Evolutionary conservation across 2,113 vertebrate genomes (phyloP), one percentile per base, ranked within the genome.

Genomic region (Atrichornis clamosus): DNA sequence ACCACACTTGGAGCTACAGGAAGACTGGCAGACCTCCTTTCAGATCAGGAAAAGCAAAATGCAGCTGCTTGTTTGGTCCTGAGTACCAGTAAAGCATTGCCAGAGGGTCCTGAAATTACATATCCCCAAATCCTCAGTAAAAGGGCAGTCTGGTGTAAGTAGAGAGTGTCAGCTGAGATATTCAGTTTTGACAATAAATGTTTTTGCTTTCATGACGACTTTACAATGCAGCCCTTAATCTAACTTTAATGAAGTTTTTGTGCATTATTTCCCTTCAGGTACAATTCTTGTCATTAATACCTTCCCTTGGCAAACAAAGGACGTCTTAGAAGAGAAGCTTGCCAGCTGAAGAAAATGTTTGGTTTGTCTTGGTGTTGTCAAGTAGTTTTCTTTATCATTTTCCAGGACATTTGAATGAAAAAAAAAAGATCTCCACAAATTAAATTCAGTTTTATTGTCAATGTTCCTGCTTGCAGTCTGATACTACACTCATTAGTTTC

Each of bases 221-320:
- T 97, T 95, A 91, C 78, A 96, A 91, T 85, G 93, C 92, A 50
- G 23, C 76, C 72, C 67, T 97, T 97, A 97, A 96, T 95, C 94
- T 97, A 97, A 96, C 84, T 97, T 97, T 95, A 97, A 97, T 96
- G 78, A 83, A 84, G 70, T 92, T 97, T 97, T 96, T 97, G 87
- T 95, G 84, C 90, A 89, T 97, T 95, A 96, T 97, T 97, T 97
- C 93, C 91, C 95, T 97, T 95, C 90, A 80, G 78, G 87, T 97
- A 77, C 49, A 69, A 70, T 95, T 63, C 46, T 96, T 96, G 89
- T 95, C 94, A 96, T 97, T 97, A 96, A 93, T 96, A 95, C 64
- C 63, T 59, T 97, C 89, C 95, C 92, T 41, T 95, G 95, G 89
- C 95, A 97, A 97, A 97, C 6, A 81, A 93, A 96, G 62, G 92